Percentiles rank a stretch among this genome's conserved stretches.
Conservation (phyloP, 2,113 vertebrate species). For the Bostrychus sinensis region DNA sequence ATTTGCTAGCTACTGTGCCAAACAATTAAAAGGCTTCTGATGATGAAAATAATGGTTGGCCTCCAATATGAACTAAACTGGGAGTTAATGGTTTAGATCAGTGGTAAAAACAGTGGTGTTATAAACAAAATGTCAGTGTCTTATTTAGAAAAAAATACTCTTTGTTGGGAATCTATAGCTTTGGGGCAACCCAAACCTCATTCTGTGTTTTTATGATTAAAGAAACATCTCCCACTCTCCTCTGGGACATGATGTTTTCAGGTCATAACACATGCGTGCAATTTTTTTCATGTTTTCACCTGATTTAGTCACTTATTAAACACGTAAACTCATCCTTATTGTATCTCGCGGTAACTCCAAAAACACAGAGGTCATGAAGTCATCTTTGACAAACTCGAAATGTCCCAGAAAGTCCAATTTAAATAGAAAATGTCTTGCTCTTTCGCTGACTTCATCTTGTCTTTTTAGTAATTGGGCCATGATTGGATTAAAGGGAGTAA, state of each 20-base stretch:
- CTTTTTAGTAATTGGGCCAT: conserved; percentile 66
- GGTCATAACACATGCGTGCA: background rate
- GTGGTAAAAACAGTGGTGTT: conserved; percentile 22
- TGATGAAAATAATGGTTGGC: background rate
- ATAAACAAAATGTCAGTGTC: conserved; percentile 17
- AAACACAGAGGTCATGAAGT: conserved; percentile 35
- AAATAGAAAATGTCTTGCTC: conserved; percentile 10
- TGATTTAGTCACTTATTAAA: background rate
- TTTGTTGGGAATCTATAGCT: conserved; percentile 9
- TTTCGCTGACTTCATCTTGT: conserved; percentile 47
- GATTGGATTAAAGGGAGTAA: conserved; percentile 71
- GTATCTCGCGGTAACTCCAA: conserved; percentile 5
- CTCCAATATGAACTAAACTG: conserved; percentile 15
- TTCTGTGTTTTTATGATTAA: conserved; percentile 20
- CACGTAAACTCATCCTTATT: conserved; percentile 14
- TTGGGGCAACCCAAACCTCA: conserved; percentile 21
- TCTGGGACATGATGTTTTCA: conserved; percentile 3
- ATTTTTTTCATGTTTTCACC: conserved; percentile 6
- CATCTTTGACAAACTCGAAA: conserved; percentile 17
- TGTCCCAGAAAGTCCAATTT: conserved; percentile 23
- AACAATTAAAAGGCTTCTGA: no score
- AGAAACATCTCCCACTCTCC: conserved; percentile 7
- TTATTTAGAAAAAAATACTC: conserved; percentile 12
- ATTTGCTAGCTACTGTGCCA: conserved; percentile 7
- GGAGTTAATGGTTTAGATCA: conserved; percentile 37